Percentiles rank a stretch among this genome's conserved stretches.
Conservation (phyloP, 1,140 invertebrate species). For the Drosophila micromelanica region DNA sequence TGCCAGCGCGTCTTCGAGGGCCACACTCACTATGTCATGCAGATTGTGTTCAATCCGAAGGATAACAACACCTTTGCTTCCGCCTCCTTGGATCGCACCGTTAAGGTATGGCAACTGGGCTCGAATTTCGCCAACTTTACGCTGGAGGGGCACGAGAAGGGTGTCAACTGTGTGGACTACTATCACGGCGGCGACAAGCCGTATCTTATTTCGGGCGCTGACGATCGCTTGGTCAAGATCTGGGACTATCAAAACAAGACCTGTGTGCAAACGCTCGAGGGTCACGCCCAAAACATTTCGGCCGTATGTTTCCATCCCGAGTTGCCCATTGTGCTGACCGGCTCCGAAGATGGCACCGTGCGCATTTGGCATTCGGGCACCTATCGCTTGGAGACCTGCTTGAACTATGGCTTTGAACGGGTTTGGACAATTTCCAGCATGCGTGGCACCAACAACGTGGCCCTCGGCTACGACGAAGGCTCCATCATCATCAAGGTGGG, state of each 20-base stretch:
- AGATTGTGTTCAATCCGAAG: constrained; percentile 99
- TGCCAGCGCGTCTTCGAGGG: constrained; percentile 99
- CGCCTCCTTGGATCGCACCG: constrained; percentile 97
- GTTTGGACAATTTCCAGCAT: constrained; percentile 99
- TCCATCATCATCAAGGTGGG: constrained; percentile 99
- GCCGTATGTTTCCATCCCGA: constrained; percentile 98
- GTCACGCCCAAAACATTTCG: constrained; percentile 98
- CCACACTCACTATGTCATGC: constrained; percentile 99
- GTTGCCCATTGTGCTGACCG: constrained; percentile 97
- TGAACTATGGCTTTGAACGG: constrained; percentile 99
- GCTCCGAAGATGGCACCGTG: constrained; percentile 98
- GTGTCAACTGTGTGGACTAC: constrained; percentile 99
- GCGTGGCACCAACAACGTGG: constrained; percentile 98
- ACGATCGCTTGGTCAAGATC: constrained; percentile 98
- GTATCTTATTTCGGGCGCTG: constrained; percentile 99
- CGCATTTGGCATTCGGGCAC: constrained; percentile 99
- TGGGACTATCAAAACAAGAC: constrained; percentile 99
- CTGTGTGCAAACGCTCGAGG: constrained; percentile 99
- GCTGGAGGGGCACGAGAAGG: constrained; percentile 99
- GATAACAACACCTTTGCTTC: constrained; percentile 99
- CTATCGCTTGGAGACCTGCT: constrained; percentile 96
- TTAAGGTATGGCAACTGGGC: constrained; percentile 99
- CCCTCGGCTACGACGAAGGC: constrained; percentile 99
- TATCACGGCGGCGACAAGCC: constrained; percentile 99
- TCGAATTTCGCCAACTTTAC: constrained; percentile 99